A percentile compares a stretch with the other conserved stretches of the same genome.
Conservation (phyloP, 2,888 invertebrate genomes). For the Exephanes ischioxanthus region DNA sequence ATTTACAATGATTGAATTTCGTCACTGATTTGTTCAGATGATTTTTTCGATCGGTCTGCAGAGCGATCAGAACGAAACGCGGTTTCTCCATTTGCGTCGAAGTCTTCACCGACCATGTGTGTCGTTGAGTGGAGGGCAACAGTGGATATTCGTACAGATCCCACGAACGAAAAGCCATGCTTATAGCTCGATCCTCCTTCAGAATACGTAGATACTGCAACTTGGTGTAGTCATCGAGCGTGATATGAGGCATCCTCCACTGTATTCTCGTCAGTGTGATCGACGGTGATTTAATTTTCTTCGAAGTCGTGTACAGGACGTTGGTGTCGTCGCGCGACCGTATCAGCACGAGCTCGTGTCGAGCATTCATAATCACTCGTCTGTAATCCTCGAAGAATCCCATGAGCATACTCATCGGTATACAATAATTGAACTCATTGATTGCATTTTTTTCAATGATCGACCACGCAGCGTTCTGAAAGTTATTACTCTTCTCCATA, state of each 20-base stretch:
- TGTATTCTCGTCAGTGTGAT: slow-evolving; percentile 8
- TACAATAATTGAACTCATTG: slow-evolving; percentile 22
- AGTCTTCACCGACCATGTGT: slow-evolving; percentile 30
- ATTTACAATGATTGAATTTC: slow-evolving; percentile 20
- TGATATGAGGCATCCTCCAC: slow-evolving; percentile 33
- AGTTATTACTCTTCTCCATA: background rate
- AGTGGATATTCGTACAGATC: slow-evolving; percentile 42
- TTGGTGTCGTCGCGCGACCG: slow-evolving; percentile 14
- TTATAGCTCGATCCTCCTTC: slow-evolving; percentile 14
- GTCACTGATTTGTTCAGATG: background rate
- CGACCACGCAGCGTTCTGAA: background rate
- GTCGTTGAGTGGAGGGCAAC: slow-evolving; percentile 1
- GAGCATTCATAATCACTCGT: slow-evolving; percentile 20
- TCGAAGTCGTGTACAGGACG: background rate
- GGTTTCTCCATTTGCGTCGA: slow-evolving; percentile 26
- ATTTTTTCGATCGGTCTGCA: slow-evolving; percentile 14
- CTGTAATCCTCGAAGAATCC: slow-evolving; percentile 37
- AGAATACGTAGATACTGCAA: background rate
- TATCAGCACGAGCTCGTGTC: slow-evolving; percentile 27
- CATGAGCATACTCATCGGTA: slow-evolving; percentile 35
- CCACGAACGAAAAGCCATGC: slow-evolving; percentile 30
- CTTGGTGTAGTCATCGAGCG: slow-evolving; percentile 29
- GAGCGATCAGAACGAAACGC: slow-evolving; percentile 1
- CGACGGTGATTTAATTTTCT: background rate
- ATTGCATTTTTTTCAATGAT: background rate